Conservation (phyloP, 2,797 vertebrate genomes). For the Columba guinea region DNA sequence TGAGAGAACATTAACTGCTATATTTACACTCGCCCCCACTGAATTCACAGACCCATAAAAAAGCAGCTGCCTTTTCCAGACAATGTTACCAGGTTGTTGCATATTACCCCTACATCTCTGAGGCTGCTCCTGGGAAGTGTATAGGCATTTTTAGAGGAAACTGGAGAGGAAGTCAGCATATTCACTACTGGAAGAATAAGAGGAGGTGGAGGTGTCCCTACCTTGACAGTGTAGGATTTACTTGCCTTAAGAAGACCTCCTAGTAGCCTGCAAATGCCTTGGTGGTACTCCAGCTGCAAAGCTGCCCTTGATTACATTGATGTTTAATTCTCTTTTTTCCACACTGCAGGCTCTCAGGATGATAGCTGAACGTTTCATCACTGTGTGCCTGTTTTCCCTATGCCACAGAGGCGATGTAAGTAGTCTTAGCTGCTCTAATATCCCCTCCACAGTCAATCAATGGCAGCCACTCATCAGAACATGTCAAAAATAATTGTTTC, state of each 20-base stretch:
- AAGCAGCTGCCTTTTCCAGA: slow-evolving; percentile 37
- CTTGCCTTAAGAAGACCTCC: not conserved
- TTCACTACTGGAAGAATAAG: not conserved
- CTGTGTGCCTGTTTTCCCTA: not conserved
- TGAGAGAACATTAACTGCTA: slow-evolving; percentile 41
- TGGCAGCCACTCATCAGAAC: not conserved
- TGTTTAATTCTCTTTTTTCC: not conserved
- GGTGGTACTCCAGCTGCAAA: not conserved
- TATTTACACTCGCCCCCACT: slow-evolving; percentile 28
- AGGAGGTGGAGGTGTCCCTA: not conserved
- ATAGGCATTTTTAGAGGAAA: slow-evolving; percentile 17
- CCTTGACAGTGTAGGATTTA: not conserved
- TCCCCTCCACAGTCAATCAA: not conserved
- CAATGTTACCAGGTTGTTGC: not conserved
- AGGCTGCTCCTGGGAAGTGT: not conserved
- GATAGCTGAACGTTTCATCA: not conserved
- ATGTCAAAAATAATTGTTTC: not conserved
- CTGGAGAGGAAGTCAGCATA: not conserved
- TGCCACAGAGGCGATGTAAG: not conserved
- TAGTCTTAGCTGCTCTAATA: not conserved
- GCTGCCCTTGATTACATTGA: not conserved
- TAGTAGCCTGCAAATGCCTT: not conserved
- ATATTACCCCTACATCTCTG: not conserved
- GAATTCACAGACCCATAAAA: slow-evolving; percentile 48
- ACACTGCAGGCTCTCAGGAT: not conserved